Conservation (phyloP, 1,140 invertebrate genomes). For the Pemphigus obesinymphae region DNA sequence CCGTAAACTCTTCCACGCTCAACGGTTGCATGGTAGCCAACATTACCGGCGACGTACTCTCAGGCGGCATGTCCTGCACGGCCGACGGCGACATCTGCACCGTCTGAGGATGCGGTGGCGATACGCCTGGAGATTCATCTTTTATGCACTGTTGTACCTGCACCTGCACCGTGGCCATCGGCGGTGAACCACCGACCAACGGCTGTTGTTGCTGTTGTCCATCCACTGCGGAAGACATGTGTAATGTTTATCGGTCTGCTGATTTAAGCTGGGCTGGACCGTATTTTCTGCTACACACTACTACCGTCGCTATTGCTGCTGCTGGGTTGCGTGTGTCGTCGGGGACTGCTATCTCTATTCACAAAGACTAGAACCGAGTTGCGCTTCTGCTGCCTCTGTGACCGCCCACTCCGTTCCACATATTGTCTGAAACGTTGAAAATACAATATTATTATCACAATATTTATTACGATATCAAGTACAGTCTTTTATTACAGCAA, state of each 20-base stretch:
- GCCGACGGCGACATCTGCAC: constrained; percentile 26
- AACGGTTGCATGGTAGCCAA: constrained; percentile 47
- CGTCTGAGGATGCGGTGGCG: constrained; percentile 40
- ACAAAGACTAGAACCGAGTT: background rate
- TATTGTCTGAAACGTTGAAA: background rate
- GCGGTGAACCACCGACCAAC: background rate
- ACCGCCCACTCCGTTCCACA: background rate
- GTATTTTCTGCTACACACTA: no score
- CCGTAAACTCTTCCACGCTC: constrained; percentile 43
- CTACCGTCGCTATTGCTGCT: background rate
- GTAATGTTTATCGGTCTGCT: background rate
- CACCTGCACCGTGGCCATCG: background rate
- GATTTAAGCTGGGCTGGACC: no score
- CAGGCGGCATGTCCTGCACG: constrained; percentile 41
- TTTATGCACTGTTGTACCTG: background rate
- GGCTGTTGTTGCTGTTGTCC: constrained; percentile 22
- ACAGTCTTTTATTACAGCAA: no score
- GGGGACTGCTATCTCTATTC: background rate
- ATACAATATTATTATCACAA: background rate
- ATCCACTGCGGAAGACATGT: constrained; percentile 27
- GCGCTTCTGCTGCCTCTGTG: background rate
- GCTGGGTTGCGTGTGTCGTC: background rate
- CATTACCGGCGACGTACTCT: constrained; percentile 45
- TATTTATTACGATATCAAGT: no score
- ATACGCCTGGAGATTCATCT: constrained; percentile 21